phyloP scores from a whole-genome alignment of 2,888 invertebrate genomes.

The Mythimna impura region DNA sequence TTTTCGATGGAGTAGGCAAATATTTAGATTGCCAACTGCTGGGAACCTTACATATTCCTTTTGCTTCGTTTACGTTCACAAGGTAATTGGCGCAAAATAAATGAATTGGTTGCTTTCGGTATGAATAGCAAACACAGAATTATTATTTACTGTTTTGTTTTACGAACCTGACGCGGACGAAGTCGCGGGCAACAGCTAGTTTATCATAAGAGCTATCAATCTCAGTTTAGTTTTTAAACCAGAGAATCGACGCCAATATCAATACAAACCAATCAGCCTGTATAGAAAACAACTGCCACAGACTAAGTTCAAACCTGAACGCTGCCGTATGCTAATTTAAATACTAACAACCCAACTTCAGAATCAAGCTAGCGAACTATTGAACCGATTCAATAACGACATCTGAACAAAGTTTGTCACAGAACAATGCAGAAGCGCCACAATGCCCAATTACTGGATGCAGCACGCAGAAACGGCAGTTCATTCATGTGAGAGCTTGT shows the following conservation, averaged over 20 bases:
- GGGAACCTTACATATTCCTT: no score
- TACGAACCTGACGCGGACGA: no score
- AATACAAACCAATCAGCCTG: background rate
- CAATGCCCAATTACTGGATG: conserved; percentile 79
- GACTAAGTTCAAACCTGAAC: background rate
- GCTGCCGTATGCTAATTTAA: conserved; percentile 31
- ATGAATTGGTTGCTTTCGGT: no score
- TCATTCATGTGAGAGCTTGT: conserved; percentile 80
- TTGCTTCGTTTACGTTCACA: no score
- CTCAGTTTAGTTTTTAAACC: background rate
- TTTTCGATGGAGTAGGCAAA: no score
- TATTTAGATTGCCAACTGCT: no score
- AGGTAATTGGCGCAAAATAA: no score
- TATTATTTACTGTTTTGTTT: no score
- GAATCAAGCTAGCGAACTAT: conserved; percentile 51
- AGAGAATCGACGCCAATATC: no score
- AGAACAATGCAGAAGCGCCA: conserved; percentile 76
- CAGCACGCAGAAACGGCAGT: conserved; percentile 74
- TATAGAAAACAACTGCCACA: background rate
- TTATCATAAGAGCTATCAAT: no score
- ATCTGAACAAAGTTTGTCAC: conserved; percentile 66
- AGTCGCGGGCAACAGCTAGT: no score
- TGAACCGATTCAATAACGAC: conserved; percentile 58
- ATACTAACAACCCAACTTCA: conserved; percentile 27
- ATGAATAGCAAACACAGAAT: no score